Base-by-base conservation (phyloP, 2,888 invertebrate genomes). In the Portevinia maculata region DNA sequence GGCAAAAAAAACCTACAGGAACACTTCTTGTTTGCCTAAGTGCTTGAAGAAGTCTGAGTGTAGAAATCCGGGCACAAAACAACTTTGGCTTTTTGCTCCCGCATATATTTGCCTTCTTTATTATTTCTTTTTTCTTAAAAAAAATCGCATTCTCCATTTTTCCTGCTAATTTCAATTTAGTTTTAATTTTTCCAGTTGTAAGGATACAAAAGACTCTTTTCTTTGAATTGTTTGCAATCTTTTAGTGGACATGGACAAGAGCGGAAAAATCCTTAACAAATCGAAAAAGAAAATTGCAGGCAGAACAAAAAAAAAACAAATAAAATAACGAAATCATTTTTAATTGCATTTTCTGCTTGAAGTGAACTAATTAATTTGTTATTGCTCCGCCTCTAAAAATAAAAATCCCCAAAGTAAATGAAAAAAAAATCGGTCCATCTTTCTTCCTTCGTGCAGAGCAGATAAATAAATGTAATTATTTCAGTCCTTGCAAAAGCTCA, bases 311-410 rank as follows among this genome's bases (percentile, higher is more conserved):
- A 69, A 75, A 84, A 79, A 50, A 67, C 57, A 84, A 84, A 85
- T 73, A 76, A 83, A 83, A 84, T 74, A 86, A 85, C 79, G 79
- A 75, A 84, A 78, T 71, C 71, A 84, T 86, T 85, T 87, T 87
- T 89, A 89, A 89, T 89, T 89, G 88, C 88, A 87, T 89, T 88
- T 86, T 87, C 86, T 86, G 86, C 86, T 86, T 85, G 85, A 84
- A 86, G 86, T 86, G 86, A 88, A 87, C 88, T 88, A 89, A 89
- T 90, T 89, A 90, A 89, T 89, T 90, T 88, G 88, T 88, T 89
- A 87, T 89, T 87, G 86, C 85, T 87, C 85, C 87, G 86, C 84
- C 86, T 85, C 79, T 84, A 28, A 55, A 52, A 50, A n/a, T 4
- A 52, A 55, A 19, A 55, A 52, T 44, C 6, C 7, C 3, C 67